These are phyloP conservation scores for Ellobius talpinus DNA, from an alignment of 2,113 vertebrate genomes.

Conservation along the genomic window DNA sequence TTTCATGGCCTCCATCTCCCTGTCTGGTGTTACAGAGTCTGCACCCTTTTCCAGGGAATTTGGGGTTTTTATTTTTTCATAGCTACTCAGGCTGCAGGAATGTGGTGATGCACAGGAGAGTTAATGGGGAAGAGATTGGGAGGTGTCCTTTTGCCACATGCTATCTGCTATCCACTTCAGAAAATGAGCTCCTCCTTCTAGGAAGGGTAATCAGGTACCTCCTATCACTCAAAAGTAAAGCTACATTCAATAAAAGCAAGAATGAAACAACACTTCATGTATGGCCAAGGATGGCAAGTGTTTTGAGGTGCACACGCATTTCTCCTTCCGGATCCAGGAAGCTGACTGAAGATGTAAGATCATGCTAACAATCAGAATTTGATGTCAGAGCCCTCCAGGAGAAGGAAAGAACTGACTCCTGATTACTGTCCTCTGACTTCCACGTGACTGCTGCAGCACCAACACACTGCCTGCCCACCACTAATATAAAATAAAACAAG, in stretches of 20 bases:
- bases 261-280: slow-evolving; percentile 27
- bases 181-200: neutral
- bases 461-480: neutral
- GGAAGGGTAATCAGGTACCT: neutral
- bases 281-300: slow-evolving; percentile 32
- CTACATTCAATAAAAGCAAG: slow-evolving; percentile 14
- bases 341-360: neutral
- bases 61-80: neutral
- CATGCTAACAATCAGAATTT: neutral
- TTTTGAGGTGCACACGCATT: slow-evolving; percentile 29
- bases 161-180: neutral
- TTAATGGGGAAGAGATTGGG: neutral
- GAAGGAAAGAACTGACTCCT: neutral
- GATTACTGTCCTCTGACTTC: no score
- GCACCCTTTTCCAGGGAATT: neutral
- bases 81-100: neutral
- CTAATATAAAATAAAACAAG: neutral
- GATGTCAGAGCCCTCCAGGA: neutral
- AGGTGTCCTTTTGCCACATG: neutral
- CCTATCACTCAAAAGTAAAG: slow-evolving; percentile 18
- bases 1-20: slow-evolving; percentile 80
- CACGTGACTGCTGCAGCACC: neutral
- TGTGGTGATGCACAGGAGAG: neutral
- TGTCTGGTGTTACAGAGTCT: slow-evolving; percentile 43
- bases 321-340: neutral